Base-by-base conservation (phyloP, 2,888 invertebrate genomes). In the Yponomeuta evonymella region DNA sequence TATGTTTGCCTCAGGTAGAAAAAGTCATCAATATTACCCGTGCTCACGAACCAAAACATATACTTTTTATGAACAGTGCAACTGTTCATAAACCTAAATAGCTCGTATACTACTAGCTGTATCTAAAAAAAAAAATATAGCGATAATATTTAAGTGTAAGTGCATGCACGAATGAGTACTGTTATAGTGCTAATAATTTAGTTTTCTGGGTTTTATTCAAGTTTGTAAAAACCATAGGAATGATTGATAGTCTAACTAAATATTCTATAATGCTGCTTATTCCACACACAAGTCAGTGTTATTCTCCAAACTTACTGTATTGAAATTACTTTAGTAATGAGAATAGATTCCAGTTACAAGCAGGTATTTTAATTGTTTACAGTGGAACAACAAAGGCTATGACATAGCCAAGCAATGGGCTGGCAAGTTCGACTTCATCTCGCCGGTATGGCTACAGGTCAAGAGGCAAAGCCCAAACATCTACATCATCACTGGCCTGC, bases 331-430 rank as follows among this genome's bases (percentile, higher is more conserved):
- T 8, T 8, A 8, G 8, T 43, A 8, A 3, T 43, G 43, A 43
- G 6, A 43, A 6, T 43, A 43, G 9, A 43, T 43, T 43, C 43
- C 9, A 58, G 51, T 12, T 58, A 58, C 51, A 58, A 58, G 6
- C 43, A 43, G 15, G 15, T 15, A 48, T 62, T 58, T 72, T 76
- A 62, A 64, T 64, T 36, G 2, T 67, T 93, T 92, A 74, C 83
- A 98, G 98, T 99, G 99, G 99, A 98, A 99, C 82, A 95, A 94
- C 75, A 97, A 96, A 88, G 99, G 99, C 0, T 98, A 98, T 87
- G 97, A 98, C 86, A 94, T 98, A 69, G 97, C 98, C 0, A 98
- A 98, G 88, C 94, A 93, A 71, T 98, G 98, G 93, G 96, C 95
- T 11, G 94, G 95, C 66, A 99, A 99, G 86, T 97, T 99, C 78